Base-by-base conservation (phyloP, 2,888 invertebrate genomes). In the Dilophus febrilis region DNA sequence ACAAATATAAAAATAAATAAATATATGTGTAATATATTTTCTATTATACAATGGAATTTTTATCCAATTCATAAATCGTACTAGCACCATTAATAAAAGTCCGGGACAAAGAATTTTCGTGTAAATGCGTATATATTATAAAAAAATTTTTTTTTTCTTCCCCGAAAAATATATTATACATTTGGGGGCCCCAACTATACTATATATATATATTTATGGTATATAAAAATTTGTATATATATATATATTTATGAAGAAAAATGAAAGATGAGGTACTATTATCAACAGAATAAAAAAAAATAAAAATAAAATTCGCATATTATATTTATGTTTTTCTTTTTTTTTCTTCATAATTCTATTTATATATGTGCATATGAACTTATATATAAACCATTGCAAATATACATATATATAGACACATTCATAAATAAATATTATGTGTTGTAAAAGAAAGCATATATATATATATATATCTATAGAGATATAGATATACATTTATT, bases 321-420 rank as follows among this genome's bases (percentile, higher is more conserved):
- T n/a, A 31, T 13, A 47, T 46, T 47, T 45, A 46, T 48, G 31
- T 35, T 33, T 38, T 40, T 12, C 6, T 36, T 36, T 36, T n/a
- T 31, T 31, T 14, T 7, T 14, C 3, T 14, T 10, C 6, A n/a
- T 14, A 31, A 4, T 14, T 31, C n/a, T 13, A 31, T 31, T 4
- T 5, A 14, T 5, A 31, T n/a, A 5, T 4, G 13, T 17, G 10
- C 17, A 2, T 17, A 33, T 17, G 32, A 33, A 17, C 13, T 17
- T 17, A 17, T 8, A 22, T 22, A 22, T 8, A 22, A n/a, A n/a
- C n/a, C n/a, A n/a, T n/a, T n/a, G n/a, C n/a, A n/a, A n/a, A n/a
- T n/a, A n/a, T n/a, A n/a, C n/a, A n/a, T n/a, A n/a, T n/a, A n/a
- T n/a, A n/a, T n/a, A n/a, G n/a, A n/a, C n/a, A 22, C 22, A 22